Evolutionary conservation across 2,113 vertebrate species (phyloP), one percentile per base, ranked within the genome.

Genomic region (Sorex araneus): DNA sequence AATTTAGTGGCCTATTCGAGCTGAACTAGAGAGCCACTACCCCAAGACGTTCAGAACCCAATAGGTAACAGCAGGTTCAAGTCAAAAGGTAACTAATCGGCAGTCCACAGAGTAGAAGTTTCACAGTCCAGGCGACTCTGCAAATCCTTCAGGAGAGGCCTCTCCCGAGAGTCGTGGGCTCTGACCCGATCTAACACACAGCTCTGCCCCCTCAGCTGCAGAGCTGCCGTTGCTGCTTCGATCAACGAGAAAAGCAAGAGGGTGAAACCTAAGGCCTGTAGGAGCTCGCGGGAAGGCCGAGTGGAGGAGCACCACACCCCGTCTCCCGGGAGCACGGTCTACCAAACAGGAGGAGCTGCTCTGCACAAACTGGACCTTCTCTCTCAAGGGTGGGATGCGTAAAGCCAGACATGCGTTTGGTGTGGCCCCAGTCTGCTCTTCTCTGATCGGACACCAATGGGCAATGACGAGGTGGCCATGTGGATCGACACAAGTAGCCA

Each of bases 131-230:
- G 85, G 90, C 74, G 60, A 91, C 57, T 88, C 50, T 34, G 13
- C 54, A 13, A 54, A 15, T 54, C 54, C 54, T 54, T 54, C 15
- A 10, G 54, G 54, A 69, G 34, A 71, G 34, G 47, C 75, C 34
- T 80, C 57, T 80, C 12, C 76, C 87, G 89, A 93, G 70, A 74
- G 54, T 21, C 66, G 90, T 12, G 63, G 11, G 73, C 43, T 89
- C 32, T 76, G 57, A 71, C 85, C 63, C 83, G 89, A 84, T 40
- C 9, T 64, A 47, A n/a, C 15, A 40, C 40, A 74, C 4, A 50
- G 66, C 2, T 1, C 19, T 36, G 6, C 8, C 50, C 69, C 36
- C 19, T 47, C 40, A 32, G 7, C 73, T 79, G 57, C 50, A 93
- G 40, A 84, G 86, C 13, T 89, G 74, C 25, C 89, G 28, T n/a